phyloP scores from a whole-genome alignment of 1,140 invertebrate species.

The Diuraphis noxia region DNA sequence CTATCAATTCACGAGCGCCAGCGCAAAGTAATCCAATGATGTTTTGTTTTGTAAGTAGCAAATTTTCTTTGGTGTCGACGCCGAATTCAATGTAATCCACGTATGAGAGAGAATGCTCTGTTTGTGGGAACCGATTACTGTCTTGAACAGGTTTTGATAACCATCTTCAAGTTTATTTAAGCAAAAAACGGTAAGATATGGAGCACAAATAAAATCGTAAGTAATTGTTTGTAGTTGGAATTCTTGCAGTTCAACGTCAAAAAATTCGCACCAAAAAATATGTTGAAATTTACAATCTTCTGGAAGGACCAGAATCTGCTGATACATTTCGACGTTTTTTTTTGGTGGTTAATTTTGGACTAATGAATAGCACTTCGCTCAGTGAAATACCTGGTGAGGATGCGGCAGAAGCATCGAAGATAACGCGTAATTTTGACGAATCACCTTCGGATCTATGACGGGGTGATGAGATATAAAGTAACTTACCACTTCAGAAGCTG shows the following conservation, averaged over 20 bases:
- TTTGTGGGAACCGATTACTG: too few relatives aligned
- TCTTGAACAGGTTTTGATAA: too few relatives aligned
- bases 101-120: too few relatives aligned
- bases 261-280: conserved; percentile 60
- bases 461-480: too few relatives aligned
- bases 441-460: neutral
- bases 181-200: neutral
- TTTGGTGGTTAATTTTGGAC: too few relatives aligned
- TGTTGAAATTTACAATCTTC: conserved; percentile 58
- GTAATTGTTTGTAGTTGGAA: neutral
- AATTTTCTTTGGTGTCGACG: neutral
- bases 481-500: too few relatives aligned
- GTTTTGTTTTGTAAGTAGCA: too few relatives aligned
- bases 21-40: too few relatives aligned
- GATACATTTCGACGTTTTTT: conserved; percentile 36
- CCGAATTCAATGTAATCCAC: neutral
- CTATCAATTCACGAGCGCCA: too few relatives aligned
- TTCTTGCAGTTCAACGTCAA: neutral
- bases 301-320: conserved; percentile 49
- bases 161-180: neutral
- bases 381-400: neutral
- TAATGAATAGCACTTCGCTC: neutral
- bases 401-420: conserved; percentile 59
- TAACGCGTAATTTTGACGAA: conserved; percentile 55
- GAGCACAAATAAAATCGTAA: neutral